Percentiles rank a stretch among this genome's conserved stretches.
phyloP scores from a whole-genome alignment of 2,113 vertebrate genomes.

The Hymenochirus boettgeri region DNA sequence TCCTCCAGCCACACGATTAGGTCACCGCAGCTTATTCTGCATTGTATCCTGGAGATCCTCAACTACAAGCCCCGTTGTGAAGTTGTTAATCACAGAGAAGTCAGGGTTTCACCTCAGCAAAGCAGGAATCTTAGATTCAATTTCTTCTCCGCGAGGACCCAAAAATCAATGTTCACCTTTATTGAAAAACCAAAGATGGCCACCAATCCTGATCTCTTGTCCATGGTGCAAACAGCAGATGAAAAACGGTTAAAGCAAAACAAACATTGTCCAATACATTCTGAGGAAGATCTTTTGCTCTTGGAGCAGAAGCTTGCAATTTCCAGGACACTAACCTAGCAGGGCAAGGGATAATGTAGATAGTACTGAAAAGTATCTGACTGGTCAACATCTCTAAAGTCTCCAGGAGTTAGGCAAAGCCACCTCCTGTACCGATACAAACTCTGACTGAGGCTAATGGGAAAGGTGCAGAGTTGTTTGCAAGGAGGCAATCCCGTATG shows the following conservation, averaged over 20 bases:
- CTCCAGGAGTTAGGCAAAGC: slow-evolving; percentile 75
- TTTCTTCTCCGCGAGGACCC: slow-evolving; percentile 57
- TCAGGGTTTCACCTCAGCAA: slow-evolving; percentile 51
- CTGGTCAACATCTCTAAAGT: slow-evolving; percentile 89
- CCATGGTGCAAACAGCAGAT: slow-evolving; percentile 85
- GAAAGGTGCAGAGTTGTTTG: slow-evolving; percentile 89
- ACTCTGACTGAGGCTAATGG: slow-evolving; percentile 79
- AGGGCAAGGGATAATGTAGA: slow-evolving; percentile 45
- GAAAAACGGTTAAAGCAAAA: slow-evolving; percentile 72
- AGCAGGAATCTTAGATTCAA: slow-evolving; percentile 85
- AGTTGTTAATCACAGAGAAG: slow-evolving; percentile 47
- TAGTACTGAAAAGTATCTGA: slow-evolving; percentile 55
- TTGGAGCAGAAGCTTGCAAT: slow-evolving; percentile 93
- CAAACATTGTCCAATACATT: slow-evolving; percentile 52
- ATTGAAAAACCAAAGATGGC: slow-evolving; percentile 86
- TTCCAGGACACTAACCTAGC: slow-evolving; percentile 65
- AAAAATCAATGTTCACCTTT: slow-evolving; percentile 79
- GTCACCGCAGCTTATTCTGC: slow-evolving; percentile 63
- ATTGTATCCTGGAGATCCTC: slow-evolving; percentile 59
- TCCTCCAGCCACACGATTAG: slow-evolving; percentile 61
- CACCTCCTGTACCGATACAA: slow-evolving; percentile 74
- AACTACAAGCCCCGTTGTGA: slow-evolving; percentile 61
- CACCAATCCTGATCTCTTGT: slow-evolving; percentile 89
- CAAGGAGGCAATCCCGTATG: slow-evolving; percentile 89
- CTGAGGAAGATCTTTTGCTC: slow-evolving; percentile 83